Conservation (phyloP, 1,140 invertebrate species). For the Leptinotarsa undecemlineata region DNA sequence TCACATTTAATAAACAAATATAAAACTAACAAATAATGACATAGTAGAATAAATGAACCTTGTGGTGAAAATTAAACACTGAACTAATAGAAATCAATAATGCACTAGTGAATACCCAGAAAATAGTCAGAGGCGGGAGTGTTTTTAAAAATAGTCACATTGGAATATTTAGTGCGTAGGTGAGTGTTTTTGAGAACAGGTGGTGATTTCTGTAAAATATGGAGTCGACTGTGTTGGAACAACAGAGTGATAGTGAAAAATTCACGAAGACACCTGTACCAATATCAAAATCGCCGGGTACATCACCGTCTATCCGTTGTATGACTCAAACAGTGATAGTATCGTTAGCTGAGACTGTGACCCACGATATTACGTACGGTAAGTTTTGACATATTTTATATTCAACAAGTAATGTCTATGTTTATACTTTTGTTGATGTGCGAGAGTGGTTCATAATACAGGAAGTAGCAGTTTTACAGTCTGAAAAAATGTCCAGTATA, state of each 20-base stretch:
- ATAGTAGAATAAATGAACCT: neutral
- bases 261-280: slow-evolving; percentile 54
- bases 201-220: slow-evolving; percentile 25
- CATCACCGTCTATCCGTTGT: slow-evolving; percentile 51
- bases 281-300: slow-evolving; percentile 49
- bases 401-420: slow-evolving; percentile 1
- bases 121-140: neutral
- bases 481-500: no score
- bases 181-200: slow-evolving; percentile 26
- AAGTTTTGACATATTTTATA: slow-evolving; percentile 40
- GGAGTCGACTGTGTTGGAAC: slow-evolving; percentile 31
- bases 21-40: neutral
- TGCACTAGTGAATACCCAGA: slow-evolving; percentile 3
- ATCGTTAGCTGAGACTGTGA: slow-evolving; percentile 59
- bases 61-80: neutral
- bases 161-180: slow-evolving; percentile 12
- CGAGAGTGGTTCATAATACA: neutral
- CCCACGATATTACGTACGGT: slow-evolving; percentile 64
- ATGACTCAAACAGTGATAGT: slow-evolving; percentile 55
- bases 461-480: no score
- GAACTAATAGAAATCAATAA: slow-evolving; percentile 15
- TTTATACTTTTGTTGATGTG: neutral
- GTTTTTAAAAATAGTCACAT: slow-evolving; percentile 18
- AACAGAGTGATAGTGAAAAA: slow-evolving; percentile 41
- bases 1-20: slow-evolving; percentile 5